These are phyloP conservation scores for Plusia festucae DNA, from an alignment of 2,888 invertebrate genomes.

Conservation along the genomic window DNA sequence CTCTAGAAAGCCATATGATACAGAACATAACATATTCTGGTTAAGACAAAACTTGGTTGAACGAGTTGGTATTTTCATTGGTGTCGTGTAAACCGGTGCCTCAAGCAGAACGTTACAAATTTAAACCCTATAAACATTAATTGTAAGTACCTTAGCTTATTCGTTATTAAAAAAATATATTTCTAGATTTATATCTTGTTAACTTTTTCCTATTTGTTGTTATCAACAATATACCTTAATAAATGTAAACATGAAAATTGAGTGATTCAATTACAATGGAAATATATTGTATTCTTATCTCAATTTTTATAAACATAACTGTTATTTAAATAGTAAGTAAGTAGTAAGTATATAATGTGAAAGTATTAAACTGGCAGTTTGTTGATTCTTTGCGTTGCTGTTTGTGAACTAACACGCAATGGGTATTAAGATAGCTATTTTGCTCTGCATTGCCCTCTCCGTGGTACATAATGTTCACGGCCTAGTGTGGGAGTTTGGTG, in stretches of 20 bases:
- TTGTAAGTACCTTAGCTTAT: no score
- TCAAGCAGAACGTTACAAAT: no score
- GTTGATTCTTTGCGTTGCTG: slow-evolving; percentile 1
- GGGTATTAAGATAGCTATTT: slow-evolving; percentile 13
- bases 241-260: slow-evolving; percentile 6
- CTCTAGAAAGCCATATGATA: no score
- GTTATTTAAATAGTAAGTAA: no score
- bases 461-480: slow-evolving; percentile 8
- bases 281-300: slow-evolving; percentile 13
- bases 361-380: slow-evolving; percentile 12
- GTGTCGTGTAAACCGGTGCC: no score
- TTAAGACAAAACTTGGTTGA: no score
- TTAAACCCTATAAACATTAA: no score
- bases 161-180: background rate
- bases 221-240: background rate
- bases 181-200: background rate
- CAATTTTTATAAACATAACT: no score
- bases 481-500: slow-evolving; percentile 33
- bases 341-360: background rate
- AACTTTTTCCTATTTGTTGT: background rate
- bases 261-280: slow-evolving; percentile 38
- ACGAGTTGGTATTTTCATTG: no score
- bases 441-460: slow-evolving; percentile 20
- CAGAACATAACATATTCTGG: no score
- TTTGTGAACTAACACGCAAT: slow-evolving; percentile 13